A percentile compares a stretch with the other conserved stretches of the same genome.
Conservation (phyloP, 2,888 invertebrate genomes). For the Ornithoptera alexandrae region DNA sequence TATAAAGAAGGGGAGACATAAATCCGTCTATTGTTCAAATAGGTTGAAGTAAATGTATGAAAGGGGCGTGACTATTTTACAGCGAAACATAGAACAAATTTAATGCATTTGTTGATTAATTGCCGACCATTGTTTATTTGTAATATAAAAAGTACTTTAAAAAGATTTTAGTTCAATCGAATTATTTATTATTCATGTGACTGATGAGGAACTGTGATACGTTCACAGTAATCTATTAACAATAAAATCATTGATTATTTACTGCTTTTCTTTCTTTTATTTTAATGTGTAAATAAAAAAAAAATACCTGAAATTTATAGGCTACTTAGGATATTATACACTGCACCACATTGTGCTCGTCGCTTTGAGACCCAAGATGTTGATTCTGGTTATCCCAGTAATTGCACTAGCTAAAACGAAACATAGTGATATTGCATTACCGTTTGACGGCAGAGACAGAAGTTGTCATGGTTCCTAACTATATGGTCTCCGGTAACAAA, state of each 20-base stretch:
- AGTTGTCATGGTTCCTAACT: too few relatives aligned
- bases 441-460: too few relatives aligned
- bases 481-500: too few relatives aligned
- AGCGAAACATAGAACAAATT: constrained; percentile 10
- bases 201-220: neutral
- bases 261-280: neutral
- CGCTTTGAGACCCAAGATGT: too few relatives aligned
- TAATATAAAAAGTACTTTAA: constrained; percentile 1
- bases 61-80: constrained; percentile 7
- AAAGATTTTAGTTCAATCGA: constrained; percentile 4
- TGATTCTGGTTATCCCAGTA: too few relatives aligned
- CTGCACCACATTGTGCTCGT: too few relatives aligned
- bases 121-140: constrained; percentile 14
- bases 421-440: too few relatives aligned
- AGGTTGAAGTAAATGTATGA: constrained; percentile 1
- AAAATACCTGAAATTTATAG: too few relatives aligned
- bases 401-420: too few relatives aligned
- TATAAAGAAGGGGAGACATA: too few relatives aligned
- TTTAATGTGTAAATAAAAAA: too few relatives aligned
- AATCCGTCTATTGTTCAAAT: neutral
- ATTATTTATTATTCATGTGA: constrained; percentile 2
- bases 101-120: constrained; percentile 22
- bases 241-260: neutral
- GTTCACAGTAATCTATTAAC: neutral
- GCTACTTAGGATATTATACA: too few relatives aligned